Evolutionary conservation across 2,113 vertebrate species (phyloP).

Genomic region (Chamaetylas fuelleborni): DNA sequence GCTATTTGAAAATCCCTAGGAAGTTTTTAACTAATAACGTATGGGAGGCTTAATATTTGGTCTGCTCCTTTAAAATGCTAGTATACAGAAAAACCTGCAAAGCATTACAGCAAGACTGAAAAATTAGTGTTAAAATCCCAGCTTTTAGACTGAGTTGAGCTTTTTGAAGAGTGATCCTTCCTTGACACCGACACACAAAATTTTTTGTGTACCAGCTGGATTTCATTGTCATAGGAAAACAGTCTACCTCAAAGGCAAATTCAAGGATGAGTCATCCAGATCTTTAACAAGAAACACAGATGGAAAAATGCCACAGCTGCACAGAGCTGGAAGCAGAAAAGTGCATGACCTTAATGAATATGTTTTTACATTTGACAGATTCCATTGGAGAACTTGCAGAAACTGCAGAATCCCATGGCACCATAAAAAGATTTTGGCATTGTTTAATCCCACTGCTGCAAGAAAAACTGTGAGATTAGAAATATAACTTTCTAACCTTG

Average conservation of each 20-base stretch:
- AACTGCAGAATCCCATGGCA: not conserved
- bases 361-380: constrained; percentile 19
- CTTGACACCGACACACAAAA: not conserved
- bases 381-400: not conserved
- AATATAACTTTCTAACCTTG: not conserved
- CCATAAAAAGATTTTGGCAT: not conserved
- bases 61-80: not conserved
- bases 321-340: constrained; percentile 29
- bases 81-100: not conserved
- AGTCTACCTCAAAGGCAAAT: constrained; percentile 39
- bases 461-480: not conserved
- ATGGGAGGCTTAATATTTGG: rapidly evolving
- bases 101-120: not conserved
- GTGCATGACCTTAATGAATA: constrained; percentile 21
- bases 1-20: not conserved
- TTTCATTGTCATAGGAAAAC: constrained; percentile 6
- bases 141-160: not conserved
- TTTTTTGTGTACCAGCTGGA: not conserved
- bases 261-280: constrained; percentile 26
- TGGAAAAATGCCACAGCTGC: constrained; percentile 38
- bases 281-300: constrained; percentile 33
- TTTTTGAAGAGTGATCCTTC: not conserved
- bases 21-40: not conserved
- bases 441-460: not conserved
- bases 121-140: not conserved